Conservation (phyloP, 2,888 invertebrate genomes). For the Ornithoptera priamus region DNA sequence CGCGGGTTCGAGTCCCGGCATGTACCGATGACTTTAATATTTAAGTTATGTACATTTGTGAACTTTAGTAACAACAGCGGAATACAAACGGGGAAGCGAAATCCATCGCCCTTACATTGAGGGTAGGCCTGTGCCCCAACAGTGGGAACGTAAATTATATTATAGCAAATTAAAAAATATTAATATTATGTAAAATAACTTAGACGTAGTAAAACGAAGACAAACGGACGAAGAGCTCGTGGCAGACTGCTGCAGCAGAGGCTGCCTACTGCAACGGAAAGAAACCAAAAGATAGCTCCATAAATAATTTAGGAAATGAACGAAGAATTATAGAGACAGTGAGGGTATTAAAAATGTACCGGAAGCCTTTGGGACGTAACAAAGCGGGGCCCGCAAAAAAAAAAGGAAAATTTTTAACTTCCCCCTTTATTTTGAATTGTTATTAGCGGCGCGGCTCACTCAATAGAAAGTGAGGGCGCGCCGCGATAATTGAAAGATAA, state of each 20-base stretch:
- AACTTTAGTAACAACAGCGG: too few relatives aligned
- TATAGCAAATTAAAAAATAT: too few relatives aligned
- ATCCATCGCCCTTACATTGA: too few relatives aligned
- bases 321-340: constrained; percentile 32
- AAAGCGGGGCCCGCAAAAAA: constrained; percentile 27
- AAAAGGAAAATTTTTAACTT: constrained; percentile 31
- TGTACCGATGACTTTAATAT: too few relatives aligned
- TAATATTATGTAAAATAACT: too few relatives aligned
- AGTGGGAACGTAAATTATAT: too few relatives aligned
- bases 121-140: too few relatives aligned
- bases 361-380: constrained; percentile 26
- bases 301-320: constrained; percentile 30
- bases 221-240: too few relatives aligned
- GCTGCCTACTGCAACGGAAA: constrained; percentile 5
- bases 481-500: constrained; percentile 41
- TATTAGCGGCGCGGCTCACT: constrained; percentile 43
- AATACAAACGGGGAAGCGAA: too few relatives aligned
- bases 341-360: constrained; percentile 35
- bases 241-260: background rate
- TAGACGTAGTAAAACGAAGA: too few relatives aligned
- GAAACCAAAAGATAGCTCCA: constrained; percentile 15
- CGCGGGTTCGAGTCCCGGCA: too few relatives aligned
- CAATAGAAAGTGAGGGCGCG: constrained; percentile 35
- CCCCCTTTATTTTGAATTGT: constrained; percentile 57
- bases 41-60: too few relatives aligned